Base-by-base conservation (phyloP, 2,888 invertebrate genomes). In the Trichopria drosophilae region DNA sequence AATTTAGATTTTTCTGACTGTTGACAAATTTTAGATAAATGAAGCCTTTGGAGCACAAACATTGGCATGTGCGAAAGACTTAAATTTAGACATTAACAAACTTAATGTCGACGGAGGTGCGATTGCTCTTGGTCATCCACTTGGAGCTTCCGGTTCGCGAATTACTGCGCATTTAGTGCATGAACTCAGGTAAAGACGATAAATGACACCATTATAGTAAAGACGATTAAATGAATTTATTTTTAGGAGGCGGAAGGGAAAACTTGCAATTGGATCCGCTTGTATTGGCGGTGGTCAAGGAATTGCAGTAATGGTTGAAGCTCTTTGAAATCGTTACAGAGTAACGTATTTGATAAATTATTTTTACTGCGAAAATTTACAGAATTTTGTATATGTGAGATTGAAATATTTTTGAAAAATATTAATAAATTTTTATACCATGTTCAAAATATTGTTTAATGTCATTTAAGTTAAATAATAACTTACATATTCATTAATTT, bases 231-330 rank as follows among this genome's bases (percentile, higher is more conserved):
- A 26, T 29, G 36, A 20, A 9, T 34, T 7, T 40, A 32, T 36
- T 48, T 57, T 15, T 72, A 93, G 94, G 77, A 85, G 93, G 58
- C 86, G 88, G 57, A 86, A 88, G 36, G 83, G 85, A 19, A 94
- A 93, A 76, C 84, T 88, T 53, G 96, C 85, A 23, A 87, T 99
- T 71, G 98, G 97, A 7, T 88, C 96, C 1, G 98, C 98, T 0
- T 99, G 98, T 76, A 98, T 99, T 77, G 98, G 98, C 20, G 98
- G 98, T 34, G 98, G 98, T 3, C 97, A 98, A 78, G 98, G 98
- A 52, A 98, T 99, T 68, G 95, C 98, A 2, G 67, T 99, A 10
- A 80, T 99, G 71, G 72, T 98, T 34, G 97, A 99, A 77, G 75
- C 84, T 23, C 77, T 87, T 56, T 87, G 79, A 81, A 62, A n/a